Base-by-base conservation (phyloP, 2,113 vertebrate genomes). In the Nematolebias whitei region DNA sequence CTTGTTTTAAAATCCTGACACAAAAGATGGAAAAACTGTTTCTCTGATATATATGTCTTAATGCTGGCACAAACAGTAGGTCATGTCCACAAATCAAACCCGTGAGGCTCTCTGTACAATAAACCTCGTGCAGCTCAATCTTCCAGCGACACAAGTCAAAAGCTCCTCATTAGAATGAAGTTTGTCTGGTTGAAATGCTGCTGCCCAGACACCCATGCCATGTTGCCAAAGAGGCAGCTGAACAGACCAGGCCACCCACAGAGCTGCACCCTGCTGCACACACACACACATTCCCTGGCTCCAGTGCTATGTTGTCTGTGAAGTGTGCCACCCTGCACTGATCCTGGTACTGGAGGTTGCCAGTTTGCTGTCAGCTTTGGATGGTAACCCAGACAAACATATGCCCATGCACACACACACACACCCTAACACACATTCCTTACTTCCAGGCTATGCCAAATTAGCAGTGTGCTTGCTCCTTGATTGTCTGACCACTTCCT, bases 271-370 rank as follows among this genome's bases (percentile, higher is more conserved):
- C 68, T 66, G 56, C 56, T 52, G 61, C 81, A 69, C 32, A 35
- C 32, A 35, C 72, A 76, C 76, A 80, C 63, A 76, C 83, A 80
- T 73, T 69, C 61, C 59, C 63, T 54, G 52, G 71, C 61, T 51
- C 38, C 62, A 76, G 57, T 79, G 68, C 43, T 75, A 76, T 79
- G 73, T 71, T 79, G 80, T 76, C 62, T 77, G 65, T 67, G 77
- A 70, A 83, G 77, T 71, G 76, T 83, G 81, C 81, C 81, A 74
- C 74, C 66, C 63, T 62, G 66, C 77, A 61, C 74, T 78, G 76
- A 63, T 80, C 83, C 77, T 87, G 76, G 78, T 85, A 76, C 56
- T 65, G 54, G 50, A 71, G 24, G 68, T 65, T 40, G 40, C 68
- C 60, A 58, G 55, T 45, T 74, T 81, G 69, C 79, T 69, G 64